phyloP scores from a whole-genome alignment of 2,888 invertebrate genomes.

The Amphipoea lucens region DNA sequence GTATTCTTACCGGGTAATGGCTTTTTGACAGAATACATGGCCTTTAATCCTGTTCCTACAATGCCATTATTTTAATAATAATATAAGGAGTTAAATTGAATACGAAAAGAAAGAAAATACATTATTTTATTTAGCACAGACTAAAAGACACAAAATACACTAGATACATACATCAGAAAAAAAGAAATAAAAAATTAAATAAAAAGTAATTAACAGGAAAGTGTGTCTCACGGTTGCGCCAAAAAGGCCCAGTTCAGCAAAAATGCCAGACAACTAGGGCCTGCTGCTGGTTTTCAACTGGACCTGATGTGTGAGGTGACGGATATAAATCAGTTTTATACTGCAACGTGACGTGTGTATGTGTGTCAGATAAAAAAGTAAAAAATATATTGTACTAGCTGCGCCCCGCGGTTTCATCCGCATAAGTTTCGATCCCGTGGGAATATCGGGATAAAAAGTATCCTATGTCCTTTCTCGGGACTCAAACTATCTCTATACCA shows the following conservation, averaged over 20 bases:
- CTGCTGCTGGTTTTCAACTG: too few species aligned
- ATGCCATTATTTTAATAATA: neutral
- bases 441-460: too few species aligned
- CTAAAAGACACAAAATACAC: neutral
- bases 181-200: neutral
- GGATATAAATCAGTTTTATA: neutral
- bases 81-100: neutral
- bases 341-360: neutral
- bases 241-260: too few species aligned
- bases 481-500: too few species aligned
- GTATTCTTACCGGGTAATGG: neutral
- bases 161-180: too few species aligned
- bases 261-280: neutral
- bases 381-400: too few species aligned
- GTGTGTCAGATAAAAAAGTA: too few species aligned
- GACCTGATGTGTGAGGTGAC: too few species aligned
- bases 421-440: too few species aligned
- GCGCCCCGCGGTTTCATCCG: too few species aligned
- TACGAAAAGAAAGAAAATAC: neutral
- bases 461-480: too few species aligned
- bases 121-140: neutral
- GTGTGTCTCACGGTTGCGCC: too few species aligned
- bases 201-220: neutral
- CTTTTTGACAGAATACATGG: neutral
- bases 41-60: neutral